A percentile compares a stretch with the other conserved stretches of the same genome.
phyloP scores from a whole-genome alignment of 2,797 vertebrate species.

The Poeciliopsis infans region DNA sequence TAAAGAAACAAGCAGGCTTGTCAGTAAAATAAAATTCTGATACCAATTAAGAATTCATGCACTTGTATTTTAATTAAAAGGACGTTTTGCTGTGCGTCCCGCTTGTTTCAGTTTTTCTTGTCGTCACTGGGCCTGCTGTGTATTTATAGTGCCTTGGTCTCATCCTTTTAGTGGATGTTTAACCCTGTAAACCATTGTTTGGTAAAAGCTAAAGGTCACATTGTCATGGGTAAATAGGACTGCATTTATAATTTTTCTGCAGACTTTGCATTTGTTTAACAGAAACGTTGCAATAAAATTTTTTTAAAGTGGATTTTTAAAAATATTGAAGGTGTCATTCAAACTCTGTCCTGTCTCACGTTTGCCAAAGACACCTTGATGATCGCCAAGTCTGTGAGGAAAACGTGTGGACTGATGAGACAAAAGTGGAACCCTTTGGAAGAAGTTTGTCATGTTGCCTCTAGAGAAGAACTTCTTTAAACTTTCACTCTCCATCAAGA shows the following conservation, averaged over 20 bases:
- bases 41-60: background rate
- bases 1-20: background rate
- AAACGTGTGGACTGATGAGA: background rate
- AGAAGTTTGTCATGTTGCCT: no score
- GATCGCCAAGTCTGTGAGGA: background rate
- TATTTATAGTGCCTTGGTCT: conserved; percentile 61
- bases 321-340: background rate
- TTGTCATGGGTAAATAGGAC: conserved; percentile 1
- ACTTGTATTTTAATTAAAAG: background rate
- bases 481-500: background rate
- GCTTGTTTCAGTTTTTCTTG: conserved; percentile 12
- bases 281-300: background rate
- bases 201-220: conserved; percentile 37
- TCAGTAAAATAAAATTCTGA: background rate
- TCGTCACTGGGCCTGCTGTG: conserved; percentile 26
- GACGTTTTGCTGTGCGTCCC: background rate
- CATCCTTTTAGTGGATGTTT: conserved; percentile 68
- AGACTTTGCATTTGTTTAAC: background rate
- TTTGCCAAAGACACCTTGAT: background rate
- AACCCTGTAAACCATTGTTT: conserved; percentile 61
- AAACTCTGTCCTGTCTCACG: background rate
- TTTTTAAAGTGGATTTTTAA: background rate
- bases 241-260: background rate
- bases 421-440: no score
- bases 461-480: no score